Evolutionary conservation across 2,888 invertebrate species (phyloP), one percentile per base, ranked within the genome.

Genomic region (Pasiphila rectangulata): DNA sequence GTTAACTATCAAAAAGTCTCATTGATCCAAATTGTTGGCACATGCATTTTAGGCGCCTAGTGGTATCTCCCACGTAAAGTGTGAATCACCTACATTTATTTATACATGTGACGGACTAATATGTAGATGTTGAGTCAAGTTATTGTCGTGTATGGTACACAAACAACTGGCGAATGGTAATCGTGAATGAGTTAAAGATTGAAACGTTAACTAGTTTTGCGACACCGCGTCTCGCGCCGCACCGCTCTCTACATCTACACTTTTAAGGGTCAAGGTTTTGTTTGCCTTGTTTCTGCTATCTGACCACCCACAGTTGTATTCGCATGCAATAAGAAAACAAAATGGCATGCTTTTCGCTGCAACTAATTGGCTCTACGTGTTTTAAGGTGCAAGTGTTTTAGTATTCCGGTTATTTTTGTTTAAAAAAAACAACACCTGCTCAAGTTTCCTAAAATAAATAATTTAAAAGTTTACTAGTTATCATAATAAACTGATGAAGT

Each of bases 81-180:
- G 58, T 69, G 69, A 69, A 57, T 69, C 69, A 69, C 54, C 56
- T 55, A 49, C 48, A 51, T 52, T 45, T 54, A 67, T 67, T 47
- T 54, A 67, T 67, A 56, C 20, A 10, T 34, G 38, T 51, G 52
- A 58, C 36, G 25, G 34, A 51, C 30, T 48, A 32, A 38, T 53
- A 51, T 56, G 42, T 59, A 61, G 62, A 59, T 54, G 40, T 57
- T 64, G 64, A 63, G 57, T 65, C 65, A 57, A 61, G 58, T 65
- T 61, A 63, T 57, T 57, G 46, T 63, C 55, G 55, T 56, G 59
- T 57, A 51, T 56, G 25, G 30, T 42, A 20, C 5, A 15, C 35
- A 34, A 40, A 21, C 29, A 21, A 25, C 7, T 51, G 56, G 55
- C 44, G 45, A 57, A 58, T n/a, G n/a, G n/a, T n/a, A n/a, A 51